These are phyloP conservation scores for Pyrrhia umbra DNA, from an alignment of 2,888 invertebrate genomes.

Conservation along the genomic window DNA sequence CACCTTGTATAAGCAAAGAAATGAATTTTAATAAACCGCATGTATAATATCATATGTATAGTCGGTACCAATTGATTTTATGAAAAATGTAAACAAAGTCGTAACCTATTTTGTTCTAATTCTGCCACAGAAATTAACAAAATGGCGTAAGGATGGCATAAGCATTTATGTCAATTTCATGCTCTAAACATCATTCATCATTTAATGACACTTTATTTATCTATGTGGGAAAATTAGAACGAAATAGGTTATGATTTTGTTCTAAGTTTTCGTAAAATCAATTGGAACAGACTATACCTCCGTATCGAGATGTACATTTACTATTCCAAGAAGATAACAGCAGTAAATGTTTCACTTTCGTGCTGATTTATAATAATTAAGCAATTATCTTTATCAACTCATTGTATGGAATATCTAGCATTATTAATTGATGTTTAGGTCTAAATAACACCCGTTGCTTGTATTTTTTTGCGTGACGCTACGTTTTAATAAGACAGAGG, in stretches of 20 bases:
- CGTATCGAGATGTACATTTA: constrained; percentile 2
- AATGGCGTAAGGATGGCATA: too few relatives aligned
- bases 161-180: too few relatives aligned
- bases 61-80: too few relatives aligned
- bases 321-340: constrained; percentile 1
- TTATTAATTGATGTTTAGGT: constrained; percentile 55
- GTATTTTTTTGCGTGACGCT: constrained; percentile 47
- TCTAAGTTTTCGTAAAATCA: too few relatives aligned
- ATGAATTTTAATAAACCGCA: not conserved
- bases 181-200: too few relatives aligned
- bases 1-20: constrained; percentile 14
- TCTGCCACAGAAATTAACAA: too few relatives aligned
- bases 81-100: too few relatives aligned
- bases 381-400: constrained; percentile 44
- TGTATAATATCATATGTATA: not conserved
- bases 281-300: too few relatives aligned
- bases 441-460: constrained; percentile 44
- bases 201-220: too few relatives aligned
- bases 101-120: too few relatives aligned
- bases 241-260: too few relatives aligned
- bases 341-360: constrained; percentile 37
- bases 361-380: constrained; percentile 40
- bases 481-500: constrained; percentile 38
- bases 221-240: too few relatives aligned
- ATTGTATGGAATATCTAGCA: constrained; percentile 45